A percentile compares a stretch with the other conserved stretches of the same genome.
Evolutionary conservation across 2,888 invertebrate species (phyloP).

Genomic region (Tortrix viridana): DNA sequence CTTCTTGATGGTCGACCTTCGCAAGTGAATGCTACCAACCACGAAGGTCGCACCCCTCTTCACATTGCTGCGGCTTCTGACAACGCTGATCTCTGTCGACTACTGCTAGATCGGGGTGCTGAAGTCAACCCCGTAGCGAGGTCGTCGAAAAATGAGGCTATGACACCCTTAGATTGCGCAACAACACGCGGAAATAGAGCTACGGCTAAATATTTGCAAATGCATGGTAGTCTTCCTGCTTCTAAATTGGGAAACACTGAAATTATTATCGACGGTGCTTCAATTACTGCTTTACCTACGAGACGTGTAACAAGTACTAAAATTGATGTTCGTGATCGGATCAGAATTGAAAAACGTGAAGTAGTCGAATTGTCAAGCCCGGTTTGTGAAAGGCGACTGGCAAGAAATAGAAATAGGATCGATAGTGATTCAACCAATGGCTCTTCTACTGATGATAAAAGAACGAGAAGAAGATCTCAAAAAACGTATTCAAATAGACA

Average conservation of each 20-base stretch:
- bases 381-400: conserved; percentile 58
- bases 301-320: conserved; percentile 80
- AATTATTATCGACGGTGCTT: conserved; percentile 74
- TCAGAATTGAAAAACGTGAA: conserved; percentile 80
- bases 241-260: conserved; percentile 85
- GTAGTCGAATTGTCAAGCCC: conserved; percentile 79
- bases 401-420: conserved; percentile 56
- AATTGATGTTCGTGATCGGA: conserved; percentile 78
- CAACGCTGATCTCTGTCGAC: conserved; percentile 95
- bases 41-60: conserved; percentile 95
- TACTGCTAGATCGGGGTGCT: conserved; percentile 92
- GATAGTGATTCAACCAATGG: conserved; percentile 69
- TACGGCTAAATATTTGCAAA: conserved; percentile 95
- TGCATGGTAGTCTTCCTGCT: conserved; percentile 94
- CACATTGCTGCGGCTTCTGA: conserved; percentile 98
- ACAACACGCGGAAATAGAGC: conserved; percentile 93
- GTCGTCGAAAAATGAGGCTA: conserved; percentile 91
- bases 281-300: conserved; percentile 73
- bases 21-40: conserved; percentile 94
- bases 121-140: conserved; percentile 93
- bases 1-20: conserved; percentile 92
- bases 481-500: conserved; percentile 62
- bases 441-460: conserved; percentile 77
- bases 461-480: conserved; percentile 56
- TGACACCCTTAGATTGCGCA: conserved; percentile 97